Evolutionary conservation across 2,888 invertebrate genomes (phyloP).

Genomic region (Meteorus cinctellus): DNA sequence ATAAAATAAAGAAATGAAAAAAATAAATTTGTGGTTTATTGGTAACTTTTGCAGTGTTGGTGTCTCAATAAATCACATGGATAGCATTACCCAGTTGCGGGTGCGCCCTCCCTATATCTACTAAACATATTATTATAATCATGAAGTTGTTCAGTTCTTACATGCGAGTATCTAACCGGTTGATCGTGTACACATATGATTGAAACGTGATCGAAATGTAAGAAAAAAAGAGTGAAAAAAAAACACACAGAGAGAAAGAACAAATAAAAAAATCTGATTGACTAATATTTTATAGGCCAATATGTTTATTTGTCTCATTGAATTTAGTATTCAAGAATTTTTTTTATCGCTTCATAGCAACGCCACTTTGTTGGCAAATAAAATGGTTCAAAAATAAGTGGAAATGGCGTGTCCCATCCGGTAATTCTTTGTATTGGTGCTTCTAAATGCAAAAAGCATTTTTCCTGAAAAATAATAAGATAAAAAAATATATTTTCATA

Average conservation of each 20-base stretch:
- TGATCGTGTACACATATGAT: neutral
- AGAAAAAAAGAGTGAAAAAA: neutral
- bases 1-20: neutral
- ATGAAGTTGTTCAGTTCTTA: neutral
- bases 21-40: constrained; percentile 3
- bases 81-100: constrained; percentile 14
- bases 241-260: neutral
- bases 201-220: constrained; percentile 22
- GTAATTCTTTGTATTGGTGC: constrained; percentile 92
- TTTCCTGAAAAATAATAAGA: constrained; percentile 77
- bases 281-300: neutral
- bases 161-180: constrained; percentile 3
- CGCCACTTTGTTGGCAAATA: constrained; percentile 97
- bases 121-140: neutral
- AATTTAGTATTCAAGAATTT: constrained; percentile 83
- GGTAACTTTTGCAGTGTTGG: constrained; percentile 1
- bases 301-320: neutral
- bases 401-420: constrained; percentile 98
- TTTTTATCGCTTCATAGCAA: constrained; percentile 87
- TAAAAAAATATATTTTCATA: constrained; percentile 19
- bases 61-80: constrained; percentile 26
- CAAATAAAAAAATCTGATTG: neutral
- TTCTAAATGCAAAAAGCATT: constrained; percentile 96
- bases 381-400: constrained; percentile 96
- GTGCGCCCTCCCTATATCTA: constrained; percentile 14